Conservation (phyloP, 1,140 invertebrate species). For the Formica selysi region DNA sequence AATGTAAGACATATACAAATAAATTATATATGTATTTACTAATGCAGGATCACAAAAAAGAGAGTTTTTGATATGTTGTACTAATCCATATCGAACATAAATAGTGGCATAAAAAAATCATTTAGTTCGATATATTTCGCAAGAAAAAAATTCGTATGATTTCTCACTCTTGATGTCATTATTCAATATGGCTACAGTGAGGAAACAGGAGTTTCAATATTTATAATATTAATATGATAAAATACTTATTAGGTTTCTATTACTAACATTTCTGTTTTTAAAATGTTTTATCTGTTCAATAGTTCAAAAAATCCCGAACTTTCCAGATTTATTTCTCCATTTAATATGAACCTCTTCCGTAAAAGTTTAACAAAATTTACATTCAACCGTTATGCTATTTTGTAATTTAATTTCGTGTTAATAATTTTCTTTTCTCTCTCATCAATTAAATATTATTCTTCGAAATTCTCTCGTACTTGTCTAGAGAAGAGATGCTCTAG, state of each 20-base stretch:
- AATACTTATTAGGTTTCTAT: conserved; percentile 7
- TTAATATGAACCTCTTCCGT: conserved; percentile 2
- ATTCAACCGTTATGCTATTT: background rate
- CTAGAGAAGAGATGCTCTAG: background rate
- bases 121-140: too few relatives aligned
- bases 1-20: too few relatives aligned
- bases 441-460: conserved; percentile 22
- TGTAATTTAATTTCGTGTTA: background rate
- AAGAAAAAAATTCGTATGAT: too few relatives aligned
- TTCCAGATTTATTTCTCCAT: background rate
- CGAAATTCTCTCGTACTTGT: background rate
- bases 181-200: too few relatives aligned
- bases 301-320: background rate
- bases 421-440: conserved; percentile 15
- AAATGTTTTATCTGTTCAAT: background rate
- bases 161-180: too few relatives aligned
- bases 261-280: background rate
- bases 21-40: too few relatives aligned
- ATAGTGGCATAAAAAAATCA: too few relatives aligned
- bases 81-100: too few relatives aligned
- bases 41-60: too few relatives aligned
- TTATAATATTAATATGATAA: background rate
- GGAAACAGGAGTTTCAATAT: background rate
- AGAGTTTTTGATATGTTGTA: too few relatives aligned
- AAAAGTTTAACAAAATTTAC: conserved; percentile 19